Conservation (phyloP, 92 coral and sea anemone genomes). For the Palythoa grandis region DNA sequence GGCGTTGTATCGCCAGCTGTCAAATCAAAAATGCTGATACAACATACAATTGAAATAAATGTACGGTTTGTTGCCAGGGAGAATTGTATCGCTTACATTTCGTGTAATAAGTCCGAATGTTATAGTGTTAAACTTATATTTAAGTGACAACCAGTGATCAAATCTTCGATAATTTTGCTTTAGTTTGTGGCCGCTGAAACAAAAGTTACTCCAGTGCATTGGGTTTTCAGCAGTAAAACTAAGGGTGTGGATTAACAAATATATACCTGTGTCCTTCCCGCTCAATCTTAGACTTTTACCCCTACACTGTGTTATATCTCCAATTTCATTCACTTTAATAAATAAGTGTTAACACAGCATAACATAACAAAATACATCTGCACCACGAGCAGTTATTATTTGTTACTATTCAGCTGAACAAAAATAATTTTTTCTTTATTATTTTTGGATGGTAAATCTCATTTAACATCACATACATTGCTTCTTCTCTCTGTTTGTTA, state of each 20-base stretch:
- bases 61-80: constrained; percentile 1
- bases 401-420: no score
- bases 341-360: no score
- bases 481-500: no score
- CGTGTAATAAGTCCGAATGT: not conserved
- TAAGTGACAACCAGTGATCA: not conserved
- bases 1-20: constrained; percentile 19
- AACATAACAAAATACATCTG: no score
- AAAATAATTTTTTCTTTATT: no score
- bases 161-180: not conserved
- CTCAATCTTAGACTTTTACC: no score
- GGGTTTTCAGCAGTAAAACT: not conserved
- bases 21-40: not conserved
- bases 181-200: not conserved
- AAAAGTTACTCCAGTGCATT: not conserved
- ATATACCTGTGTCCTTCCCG: no score
- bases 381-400: no score
- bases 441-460: no score
- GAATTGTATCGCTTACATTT: not conserved
- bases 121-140: not conserved
- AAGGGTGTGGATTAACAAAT: not conserved
- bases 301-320: no score
- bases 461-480: no score
- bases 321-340: no score
- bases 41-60: not conserved